Conservation (phyloP, 1,140 invertebrate genomes). For the Campoletis sonorensis region DNA sequence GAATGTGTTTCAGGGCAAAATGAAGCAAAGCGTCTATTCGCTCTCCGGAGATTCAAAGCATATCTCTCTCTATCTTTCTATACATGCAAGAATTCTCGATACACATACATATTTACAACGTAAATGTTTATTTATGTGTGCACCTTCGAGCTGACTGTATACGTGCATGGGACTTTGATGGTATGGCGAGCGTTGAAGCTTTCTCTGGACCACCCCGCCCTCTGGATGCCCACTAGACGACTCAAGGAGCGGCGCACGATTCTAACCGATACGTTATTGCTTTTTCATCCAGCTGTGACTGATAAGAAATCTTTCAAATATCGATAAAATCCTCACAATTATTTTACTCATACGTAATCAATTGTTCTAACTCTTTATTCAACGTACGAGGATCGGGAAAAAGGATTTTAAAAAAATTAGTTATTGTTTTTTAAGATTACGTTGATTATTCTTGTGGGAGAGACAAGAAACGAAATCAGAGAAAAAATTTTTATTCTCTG, state of each 20-base stretch:
- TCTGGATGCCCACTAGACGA: constrained; percentile 50
- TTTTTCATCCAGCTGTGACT: constrained; percentile 15
- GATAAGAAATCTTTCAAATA: neutral
- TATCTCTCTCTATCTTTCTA: neutral
- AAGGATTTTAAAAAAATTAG: too few species aligned
- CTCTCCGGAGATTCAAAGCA: neutral
- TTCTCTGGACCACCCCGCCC: constrained; percentile 73
- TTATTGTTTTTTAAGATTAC: too few species aligned
- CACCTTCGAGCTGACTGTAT: neutral
- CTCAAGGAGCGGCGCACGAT: constrained; percentile 24
- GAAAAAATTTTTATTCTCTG: too few species aligned
- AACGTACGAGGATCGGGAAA: too few species aligned
- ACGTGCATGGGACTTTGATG: neutral
- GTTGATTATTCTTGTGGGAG: too few species aligned
- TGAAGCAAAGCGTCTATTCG: constrained; percentile 46
- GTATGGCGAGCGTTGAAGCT: constrained; percentile 53
- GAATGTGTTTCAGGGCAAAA: constrained; percentile 50
- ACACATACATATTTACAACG: too few species aligned
- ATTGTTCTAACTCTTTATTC: too few species aligned
- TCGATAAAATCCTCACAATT: neutral
- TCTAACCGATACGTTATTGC: neutral
- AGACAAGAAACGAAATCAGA: too few species aligned
- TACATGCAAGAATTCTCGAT: too few species aligned
- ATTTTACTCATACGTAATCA: too few species aligned
- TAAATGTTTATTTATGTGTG: too few species aligned